Conservation (phyloP, 1,140 invertebrate species). For the Drosophila sulfurigaster region DNA sequence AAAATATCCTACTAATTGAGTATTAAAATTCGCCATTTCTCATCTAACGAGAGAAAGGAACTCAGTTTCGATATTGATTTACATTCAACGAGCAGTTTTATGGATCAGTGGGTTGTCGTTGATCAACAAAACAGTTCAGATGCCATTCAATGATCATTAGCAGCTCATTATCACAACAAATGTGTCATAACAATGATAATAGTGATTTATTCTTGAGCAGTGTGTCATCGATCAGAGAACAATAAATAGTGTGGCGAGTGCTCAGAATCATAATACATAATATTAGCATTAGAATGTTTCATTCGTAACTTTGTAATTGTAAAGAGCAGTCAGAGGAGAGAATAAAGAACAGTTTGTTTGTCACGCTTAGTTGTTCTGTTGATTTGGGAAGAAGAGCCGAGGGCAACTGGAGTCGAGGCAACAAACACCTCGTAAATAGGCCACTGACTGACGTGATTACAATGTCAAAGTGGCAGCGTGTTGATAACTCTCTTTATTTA, state of each 20-base stretch:
- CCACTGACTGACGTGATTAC: conserved; percentile 70
- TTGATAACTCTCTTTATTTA: conserved; percentile 73
- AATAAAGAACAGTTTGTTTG: conserved; percentile 25
- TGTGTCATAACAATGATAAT: conserved; percentile 4
- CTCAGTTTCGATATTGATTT: conserved; percentile 20
- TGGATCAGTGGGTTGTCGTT: conserved; percentile 51
- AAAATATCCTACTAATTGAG: conserved; percentile 30
- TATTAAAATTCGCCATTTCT: neutral
- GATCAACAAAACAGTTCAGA: conserved; percentile 7
- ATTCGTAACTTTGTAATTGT: conserved; percentile 31
- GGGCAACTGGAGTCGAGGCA: conserved; percentile 6
- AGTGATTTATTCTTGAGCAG: conserved; percentile 5
- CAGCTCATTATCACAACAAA: conserved; percentile 14
- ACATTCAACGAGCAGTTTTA: conserved; percentile 29
- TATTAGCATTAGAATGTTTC: conserved; percentile 4
- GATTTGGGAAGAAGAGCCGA: conserved; percentile 24
- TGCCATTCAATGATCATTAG: neutral
- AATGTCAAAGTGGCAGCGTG: conserved; percentile 65
- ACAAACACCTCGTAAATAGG: conserved; percentile 62
- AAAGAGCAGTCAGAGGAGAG: conserved; percentile 5
- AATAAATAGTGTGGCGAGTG: conserved; percentile 1
- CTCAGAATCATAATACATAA: conserved; percentile 26
- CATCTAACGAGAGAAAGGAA: conserved; percentile 23
- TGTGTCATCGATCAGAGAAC: neutral
- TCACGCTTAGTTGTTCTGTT: conserved; percentile 44